Conservation (phyloP, 2,888 invertebrate species). For the Theristus sp. region DNA sequence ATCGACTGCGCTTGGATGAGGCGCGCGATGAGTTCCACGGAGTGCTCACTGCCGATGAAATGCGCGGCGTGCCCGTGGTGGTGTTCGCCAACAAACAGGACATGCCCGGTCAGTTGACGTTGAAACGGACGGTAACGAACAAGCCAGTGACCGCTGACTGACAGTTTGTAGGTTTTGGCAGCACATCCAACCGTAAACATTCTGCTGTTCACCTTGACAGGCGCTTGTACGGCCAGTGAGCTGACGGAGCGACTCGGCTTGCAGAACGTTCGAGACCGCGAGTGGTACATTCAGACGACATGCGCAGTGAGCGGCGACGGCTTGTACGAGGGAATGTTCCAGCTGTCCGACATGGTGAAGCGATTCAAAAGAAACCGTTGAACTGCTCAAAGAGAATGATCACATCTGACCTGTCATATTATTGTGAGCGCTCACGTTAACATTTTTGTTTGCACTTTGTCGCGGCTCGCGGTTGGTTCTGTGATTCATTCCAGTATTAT, state of each 20-base stretch:
- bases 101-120: constrained; percentile 28
- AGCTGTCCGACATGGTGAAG: constrained; percentile 27
- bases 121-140: constrained; percentile 31
- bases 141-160: constrained; percentile 27
- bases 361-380: no score
- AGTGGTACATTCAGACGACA: constrained; percentile 30
- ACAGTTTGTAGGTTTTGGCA: no score
- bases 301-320: constrained; percentile 30
- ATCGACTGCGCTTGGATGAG: constrained; percentile 23
- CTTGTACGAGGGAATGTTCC: constrained; percentile 28
- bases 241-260: constrained; percentile 23
- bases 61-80: no score
- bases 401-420: no score
- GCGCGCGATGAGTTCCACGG: constrained; percentile 25
- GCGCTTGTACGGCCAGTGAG: constrained; percentile 20
- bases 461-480: no score
- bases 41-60: constrained; percentile 20
- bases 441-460: no score
- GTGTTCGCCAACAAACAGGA: no score
- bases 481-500: no score
- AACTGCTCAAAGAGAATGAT: no score
- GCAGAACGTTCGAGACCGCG: constrained; percentile 14
- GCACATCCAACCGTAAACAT: no score
- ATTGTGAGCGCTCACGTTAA: no score
- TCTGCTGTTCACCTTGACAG: no score